Conservation (phyloP, 35 echinoderm and acorn worm genomes). For the Heliocidaris erythrogramma region DNA sequence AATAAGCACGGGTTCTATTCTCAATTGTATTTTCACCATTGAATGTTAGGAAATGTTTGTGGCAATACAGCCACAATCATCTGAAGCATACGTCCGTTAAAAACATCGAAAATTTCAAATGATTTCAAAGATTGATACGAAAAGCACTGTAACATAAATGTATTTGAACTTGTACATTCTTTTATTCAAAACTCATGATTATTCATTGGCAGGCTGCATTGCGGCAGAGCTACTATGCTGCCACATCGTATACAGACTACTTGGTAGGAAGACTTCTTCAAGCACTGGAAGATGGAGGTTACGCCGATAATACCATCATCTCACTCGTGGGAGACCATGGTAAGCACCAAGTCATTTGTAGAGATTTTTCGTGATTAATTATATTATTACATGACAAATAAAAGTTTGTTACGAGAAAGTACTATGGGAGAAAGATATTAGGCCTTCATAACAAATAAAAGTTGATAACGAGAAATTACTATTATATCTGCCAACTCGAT, state of each 20-base stretch:
- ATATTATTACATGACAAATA: background rate
- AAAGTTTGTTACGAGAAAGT: too few species aligned
- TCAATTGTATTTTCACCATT: too few species aligned
- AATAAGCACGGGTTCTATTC: too few species aligned
- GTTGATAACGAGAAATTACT: background rate
- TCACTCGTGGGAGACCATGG: slow-evolving; percentile 83
- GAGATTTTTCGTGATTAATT: background rate
- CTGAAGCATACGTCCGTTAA: too few species aligned
- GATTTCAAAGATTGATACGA: too few species aligned
- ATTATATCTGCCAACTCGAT: background rate
- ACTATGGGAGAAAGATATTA: background rate
- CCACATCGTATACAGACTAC: slow-evolving; percentile 73
- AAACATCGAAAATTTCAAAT: too few species aligned
- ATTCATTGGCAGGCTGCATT: slow-evolving; percentile 55
- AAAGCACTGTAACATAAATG: too few species aligned
- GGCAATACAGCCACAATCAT: too few species aligned
- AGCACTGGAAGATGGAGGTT: slow-evolving; percentile 69
- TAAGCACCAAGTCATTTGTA: background rate
- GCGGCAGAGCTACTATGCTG: slow-evolving; percentile 76
- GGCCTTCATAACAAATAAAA: background rate
- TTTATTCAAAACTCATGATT: background rate
- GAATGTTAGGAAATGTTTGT: too few species aligned
- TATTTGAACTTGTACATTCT: too few species aligned
- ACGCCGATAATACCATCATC: slow-evolving; percentile 78
- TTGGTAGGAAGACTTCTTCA: slow-evolving; percentile 71